phyloP scores from a whole-genome alignment of 2,113 vertebrate genomes.

The Microcebus murinus region DNA sequence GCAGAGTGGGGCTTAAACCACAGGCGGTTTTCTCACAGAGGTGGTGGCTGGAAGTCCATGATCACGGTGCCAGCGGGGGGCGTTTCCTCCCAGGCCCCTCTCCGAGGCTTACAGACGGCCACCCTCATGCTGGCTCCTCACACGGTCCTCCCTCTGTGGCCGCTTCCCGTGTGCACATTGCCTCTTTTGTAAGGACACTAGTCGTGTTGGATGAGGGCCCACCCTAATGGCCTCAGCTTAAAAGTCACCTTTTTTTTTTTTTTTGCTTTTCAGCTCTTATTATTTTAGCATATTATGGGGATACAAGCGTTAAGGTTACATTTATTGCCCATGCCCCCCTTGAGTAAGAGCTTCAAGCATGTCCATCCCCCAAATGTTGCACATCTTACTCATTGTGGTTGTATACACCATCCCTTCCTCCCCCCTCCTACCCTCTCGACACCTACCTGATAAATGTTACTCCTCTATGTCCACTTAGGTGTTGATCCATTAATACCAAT shows the following conservation, averaged over 20 bases:
- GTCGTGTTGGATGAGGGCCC: not conserved
- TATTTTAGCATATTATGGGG: too few species aligned
- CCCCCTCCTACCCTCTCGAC: rapidly evolving
- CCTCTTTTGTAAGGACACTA: not conserved
- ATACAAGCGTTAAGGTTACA: too few species aligned
- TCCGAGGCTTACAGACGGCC: not conserved
- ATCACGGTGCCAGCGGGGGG: not conserved
- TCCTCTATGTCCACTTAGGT: too few species aligned
- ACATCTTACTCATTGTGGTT: too few species aligned
- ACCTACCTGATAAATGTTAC: too few species aligned
- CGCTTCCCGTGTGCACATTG: not conserved
- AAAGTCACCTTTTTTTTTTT: not conserved
- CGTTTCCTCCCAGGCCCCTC: not conserved
- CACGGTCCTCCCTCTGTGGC: not conserved
- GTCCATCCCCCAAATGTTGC: too few species aligned
- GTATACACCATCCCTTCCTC: too few species aligned
- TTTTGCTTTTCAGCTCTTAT: too few species aligned
- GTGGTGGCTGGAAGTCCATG: not conserved
- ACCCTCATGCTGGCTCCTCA: not conserved
- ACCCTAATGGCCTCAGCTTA: not conserved
- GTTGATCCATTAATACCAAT: too few species aligned
- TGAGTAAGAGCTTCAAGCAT: too few species aligned
- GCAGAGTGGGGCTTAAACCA: not conserved
- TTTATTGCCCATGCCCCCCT: too few species aligned
- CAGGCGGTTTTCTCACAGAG: not conserved